Evolutionary conservation across 92 coral and sea anemone genomes (phyloP), one percentile per base, ranked within the genome.

Genomic region (Hydrozoanthus gracilis): DNA sequence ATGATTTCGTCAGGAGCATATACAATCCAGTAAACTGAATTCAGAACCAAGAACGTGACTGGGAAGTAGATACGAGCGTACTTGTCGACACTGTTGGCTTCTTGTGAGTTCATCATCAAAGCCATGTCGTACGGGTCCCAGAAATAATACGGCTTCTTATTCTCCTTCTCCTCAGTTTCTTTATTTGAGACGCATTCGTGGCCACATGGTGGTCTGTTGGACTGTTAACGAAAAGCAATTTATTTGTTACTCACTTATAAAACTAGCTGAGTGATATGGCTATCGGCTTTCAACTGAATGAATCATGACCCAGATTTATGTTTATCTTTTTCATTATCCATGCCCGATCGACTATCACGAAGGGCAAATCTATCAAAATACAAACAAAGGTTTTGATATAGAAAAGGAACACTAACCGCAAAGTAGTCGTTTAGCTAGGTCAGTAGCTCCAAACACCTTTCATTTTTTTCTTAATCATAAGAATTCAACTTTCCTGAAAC

Each of bases 1-100:
- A 94, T 92, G 71, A 94, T 92, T 83, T 93, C 92, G 64, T 94
- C 98, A 5, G 98, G 98, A 71, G 98, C 98, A 71, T 94, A 94
- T 1, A 94, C 91, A 56, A 94, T 94, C 98, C 98, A 94, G 86
- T 94, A 94, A 14, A 92, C 83, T 17, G 95, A 94, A 62, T 91
- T 94, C 77, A 94, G 78, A 12, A 94, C 86, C 18, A 93, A 88
- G 79, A 88, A 94, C 11, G 98, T 94, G 6, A 94, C 94, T 6
- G 98, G 98, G 54, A 94, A 94, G 64, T 64, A 91, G 27, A 94
- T 91, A 15, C 98, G 91, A 51, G 98, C 98, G 80, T 91, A 94
- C 55, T 88, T 89, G 83, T 94, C 98, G 2, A 94, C 92, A 16
- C 78, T 86, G 67, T 93, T 91, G 4, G 94, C 98, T 8, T 90